phyloP scores from a whole-genome alignment of 2,888 invertebrate genomes.

The Polyommatus icarus region DNA sequence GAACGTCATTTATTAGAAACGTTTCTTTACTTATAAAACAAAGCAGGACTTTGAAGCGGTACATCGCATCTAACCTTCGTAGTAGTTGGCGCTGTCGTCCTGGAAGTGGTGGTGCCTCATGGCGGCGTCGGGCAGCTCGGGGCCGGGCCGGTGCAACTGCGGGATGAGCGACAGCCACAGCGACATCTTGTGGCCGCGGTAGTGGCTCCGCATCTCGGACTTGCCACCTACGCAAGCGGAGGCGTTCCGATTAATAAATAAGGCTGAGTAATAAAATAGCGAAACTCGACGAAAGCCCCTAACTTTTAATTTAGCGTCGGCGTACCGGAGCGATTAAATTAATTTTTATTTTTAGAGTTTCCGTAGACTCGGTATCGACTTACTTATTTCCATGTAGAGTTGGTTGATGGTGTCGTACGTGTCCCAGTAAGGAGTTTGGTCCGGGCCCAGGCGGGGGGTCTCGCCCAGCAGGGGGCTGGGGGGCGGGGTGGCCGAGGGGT shows the following conservation, averaged over 20 bases:
- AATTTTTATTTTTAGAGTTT: neutral
- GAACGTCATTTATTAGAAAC: neutral
- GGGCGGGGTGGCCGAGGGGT: slow-evolving; percentile 77
- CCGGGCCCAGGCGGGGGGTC: slow-evolving; percentile 63
- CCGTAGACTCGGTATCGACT: slow-evolving; percentile 48
- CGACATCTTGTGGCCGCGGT: slow-evolving; percentile 96
- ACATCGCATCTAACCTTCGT: slow-evolving; percentile 82
- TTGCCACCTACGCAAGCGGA: slow-evolving; percentile 78
- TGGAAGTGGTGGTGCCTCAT: slow-evolving; percentile 94
- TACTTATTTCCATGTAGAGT: slow-evolving; percentile 90
- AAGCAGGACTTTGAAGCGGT: neutral
- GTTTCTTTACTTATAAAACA: neutral
- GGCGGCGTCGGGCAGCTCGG: slow-evolving; percentile 86
- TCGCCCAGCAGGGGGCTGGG: slow-evolving; percentile 72
- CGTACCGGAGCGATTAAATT: slow-evolving; percentile 5
- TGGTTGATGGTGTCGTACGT: slow-evolving; percentile 95
- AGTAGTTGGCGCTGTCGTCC: slow-evolving; percentile 88
- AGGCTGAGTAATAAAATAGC: slow-evolving; percentile 45
- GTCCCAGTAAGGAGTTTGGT: slow-evolving; percentile 90
- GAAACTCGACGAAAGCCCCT: slow-evolving; percentile 46
- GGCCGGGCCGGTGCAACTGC: slow-evolving; percentile 91
- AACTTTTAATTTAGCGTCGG: slow-evolving; percentile 47
- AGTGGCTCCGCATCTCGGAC: slow-evolving; percentile 92
- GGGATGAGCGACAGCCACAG: slow-evolving; percentile 95
- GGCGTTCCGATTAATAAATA: slow-evolving; percentile 56